Evolutionary conservation across 2,797 vertebrate species (phyloP).

Genomic region (Cyprinodon diabolis): DNA sequence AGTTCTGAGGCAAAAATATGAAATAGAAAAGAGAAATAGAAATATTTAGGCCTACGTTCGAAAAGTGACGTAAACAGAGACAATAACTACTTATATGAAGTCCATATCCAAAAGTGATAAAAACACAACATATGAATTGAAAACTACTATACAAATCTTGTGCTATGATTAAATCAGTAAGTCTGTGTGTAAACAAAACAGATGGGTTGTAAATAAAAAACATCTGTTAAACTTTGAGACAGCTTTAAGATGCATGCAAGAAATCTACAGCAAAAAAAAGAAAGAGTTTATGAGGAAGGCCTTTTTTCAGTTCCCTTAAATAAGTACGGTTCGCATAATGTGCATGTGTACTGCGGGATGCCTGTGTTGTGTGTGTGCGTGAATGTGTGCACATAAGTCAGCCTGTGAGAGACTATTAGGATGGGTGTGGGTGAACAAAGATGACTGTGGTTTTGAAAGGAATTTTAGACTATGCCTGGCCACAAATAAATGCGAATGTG

Average conservation of each 20-base stretch:
- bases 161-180: not conserved
- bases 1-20: not conserved
- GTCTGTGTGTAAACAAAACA: conserved; percentile 2
- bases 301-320: conserved; percentile 81
- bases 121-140: not conserved
- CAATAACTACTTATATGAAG: not conserved
- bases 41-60: not conserved
- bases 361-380: conserved; percentile 12
- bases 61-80: not conserved
- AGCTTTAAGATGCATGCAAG: conserved; percentile 6
- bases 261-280: conserved; percentile 39
- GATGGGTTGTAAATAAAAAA: conserved; percentile 9
- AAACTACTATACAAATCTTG: not conserved
- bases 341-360: conserved; percentile 15
- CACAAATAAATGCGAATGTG: conserved; percentile 53
- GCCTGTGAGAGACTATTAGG: conserved; percentile 63
- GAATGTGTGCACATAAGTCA: conserved; percentile 17
- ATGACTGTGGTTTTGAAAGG: conserved; percentile 70
- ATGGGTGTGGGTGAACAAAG: conserved; percentile 57
- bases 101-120: not conserved
- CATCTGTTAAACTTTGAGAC: conserved; percentile 3
- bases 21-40: too few relatives aligned
- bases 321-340: conserved; percentile 57
- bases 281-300: conserved; percentile 67
- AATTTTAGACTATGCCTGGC: conserved; percentile 61